Evolutionary conservation across 2,797 vertebrate genomes (phyloP), one percentile per base, ranked within the genome.

Genomic region (Megaceryle alcyon): DNA sequence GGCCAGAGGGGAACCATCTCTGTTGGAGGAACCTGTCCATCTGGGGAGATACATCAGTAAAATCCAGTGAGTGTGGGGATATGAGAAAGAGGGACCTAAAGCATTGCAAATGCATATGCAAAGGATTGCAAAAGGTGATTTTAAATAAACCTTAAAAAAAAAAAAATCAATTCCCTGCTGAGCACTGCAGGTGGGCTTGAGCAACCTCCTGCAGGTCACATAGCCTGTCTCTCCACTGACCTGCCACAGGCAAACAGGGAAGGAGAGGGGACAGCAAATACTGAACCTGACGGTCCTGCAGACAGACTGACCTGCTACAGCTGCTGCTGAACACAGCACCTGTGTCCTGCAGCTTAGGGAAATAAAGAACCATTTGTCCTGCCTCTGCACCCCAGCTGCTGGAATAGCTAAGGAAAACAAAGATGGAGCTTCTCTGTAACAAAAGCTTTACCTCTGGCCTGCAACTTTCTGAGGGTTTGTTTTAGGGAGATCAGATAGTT

Each of bases 321-420:
- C 28, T 44, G 35, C 53, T 49, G 33, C 39, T 15, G 29, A 44
- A 29, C 14, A 18, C 7, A 22, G 20, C 21, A 33, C 7, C 25
- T 0, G 0, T 10, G 8, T 56, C 26, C 33, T n/a, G 4, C 12
- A 44, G 25, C 60, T 71, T 53, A 68, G 28, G 14, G 77, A 68
- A 69, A 65, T n/a, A 14, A 69, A 89, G 31, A 13, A 59, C 26
- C 6, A 4, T 10, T 64, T 69, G 4, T 77, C 25, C 48, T 37
- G 4, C 25, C 35, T 88, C 48, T 68, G 61, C 25, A 33, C 10
- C 17, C 35, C 22, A 33, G 31, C 21, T 68, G 33, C 65, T 86
- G 76, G 48, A 78, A 88, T 21, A 35, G 39, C 21, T 21, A 41
- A 37, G 33, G 31, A 90, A 83, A 46, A 51, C 25, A 37, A 64